Base-by-base conservation (phyloP, 2,113 vertebrate genomes). In the Rhadina sibilatrix region DNA sequence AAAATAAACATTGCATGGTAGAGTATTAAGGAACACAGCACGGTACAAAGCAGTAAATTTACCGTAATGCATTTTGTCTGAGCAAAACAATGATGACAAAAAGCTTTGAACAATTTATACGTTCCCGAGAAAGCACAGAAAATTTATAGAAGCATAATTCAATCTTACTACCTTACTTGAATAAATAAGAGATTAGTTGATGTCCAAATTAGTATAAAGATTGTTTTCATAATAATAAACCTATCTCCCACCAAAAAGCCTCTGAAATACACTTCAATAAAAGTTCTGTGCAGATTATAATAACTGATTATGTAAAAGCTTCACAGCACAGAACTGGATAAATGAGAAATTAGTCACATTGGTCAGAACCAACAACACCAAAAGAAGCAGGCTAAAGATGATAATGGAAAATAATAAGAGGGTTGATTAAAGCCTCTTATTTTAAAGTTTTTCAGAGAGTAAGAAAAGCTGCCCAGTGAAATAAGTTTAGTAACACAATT, bases 51-150 rank as follows among this genome's bases (percentile, higher is more conserved):
- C 65, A 75, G 69, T 93, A 89, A 87, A 94, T 90, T 88, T 68
- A 19, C 70, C 4, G 2, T 19, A 83, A 90, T 85, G 25, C 12
- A 44, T 92, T 93, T 83, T 79, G 38, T 76, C 93, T 60, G 44
- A 85, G 49, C 30, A 88, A 93, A 95, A 72, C 85, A 93, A 60
- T 37, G 25, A 56, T 72, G 78, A 93, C 89, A 93, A 90, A 88
- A 60, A 47, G 65, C 61, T 92, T 70, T 30, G 50, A 90, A 93
- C 33, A 79, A 90, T 93, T 92, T 92, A 63, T 61, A 20, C 1
- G 3, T 71, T 79, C 82, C 65, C 1, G 10, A 80, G 87, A 83
- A 95, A 92, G 64, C 37, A 40, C 9, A 24, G 44, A 60, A 83
- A 83, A 88, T 85, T 92, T 90, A 90, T 66, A 81, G 79, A 71